Percentiles rank a stretch among this genome's conserved stretches.
Conservation (phyloP, 1,140 invertebrate genomes). For the Anoplophora glabripennis region DNA sequence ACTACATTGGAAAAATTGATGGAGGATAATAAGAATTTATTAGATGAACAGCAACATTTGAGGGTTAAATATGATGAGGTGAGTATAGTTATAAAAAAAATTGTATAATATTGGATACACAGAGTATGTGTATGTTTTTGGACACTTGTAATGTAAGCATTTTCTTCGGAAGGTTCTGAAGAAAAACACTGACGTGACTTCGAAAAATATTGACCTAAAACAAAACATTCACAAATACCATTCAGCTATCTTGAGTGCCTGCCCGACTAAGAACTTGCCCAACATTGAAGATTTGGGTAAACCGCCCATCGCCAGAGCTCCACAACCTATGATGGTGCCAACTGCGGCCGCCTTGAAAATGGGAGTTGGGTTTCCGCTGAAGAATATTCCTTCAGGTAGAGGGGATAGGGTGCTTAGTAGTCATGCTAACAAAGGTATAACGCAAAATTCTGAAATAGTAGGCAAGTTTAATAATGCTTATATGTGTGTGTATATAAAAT, state of each 20-base stretch:
- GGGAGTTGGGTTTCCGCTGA: slow-evolving; percentile 75
- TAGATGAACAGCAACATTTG: slow-evolving; percentile 69
- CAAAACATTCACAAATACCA: slow-evolving; percentile 58
- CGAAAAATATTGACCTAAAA: slow-evolving; percentile 49
- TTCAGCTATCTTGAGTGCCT: slow-evolving; percentile 56
- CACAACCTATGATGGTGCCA: slow-evolving; percentile 64
- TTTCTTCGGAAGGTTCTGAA: slow-evolving; percentile 54
- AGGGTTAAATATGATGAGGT: slow-evolving; percentile 70
- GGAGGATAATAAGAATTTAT: slow-evolving; percentile 68
- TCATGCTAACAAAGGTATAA: slow-evolving; percentile 54
- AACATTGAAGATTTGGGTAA: slow-evolving; percentile 51
- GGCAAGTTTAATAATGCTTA: too few relatives aligned
- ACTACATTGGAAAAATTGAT: slow-evolving; percentile 71
- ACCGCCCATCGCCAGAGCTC: slow-evolving; percentile 35
- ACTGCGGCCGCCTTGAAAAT: slow-evolving; percentile 78
- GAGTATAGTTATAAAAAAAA: background rate
- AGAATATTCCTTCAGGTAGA: slow-evolving; percentile 59
- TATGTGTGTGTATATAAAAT: too few relatives aligned
- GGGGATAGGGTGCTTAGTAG: slow-evolving; percentile 57
- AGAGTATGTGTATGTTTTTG: too few relatives aligned
- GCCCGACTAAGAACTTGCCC: slow-evolving; percentile 58
- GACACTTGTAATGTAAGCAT: background rate
- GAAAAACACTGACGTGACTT: slow-evolving; percentile 54
- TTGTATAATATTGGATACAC: too few relatives aligned
- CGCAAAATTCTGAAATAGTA: too few relatives aligned